Evolutionary conservation across 2,113 vertebrate species (phyloP).

Genomic region (Eira barbara): DNA sequence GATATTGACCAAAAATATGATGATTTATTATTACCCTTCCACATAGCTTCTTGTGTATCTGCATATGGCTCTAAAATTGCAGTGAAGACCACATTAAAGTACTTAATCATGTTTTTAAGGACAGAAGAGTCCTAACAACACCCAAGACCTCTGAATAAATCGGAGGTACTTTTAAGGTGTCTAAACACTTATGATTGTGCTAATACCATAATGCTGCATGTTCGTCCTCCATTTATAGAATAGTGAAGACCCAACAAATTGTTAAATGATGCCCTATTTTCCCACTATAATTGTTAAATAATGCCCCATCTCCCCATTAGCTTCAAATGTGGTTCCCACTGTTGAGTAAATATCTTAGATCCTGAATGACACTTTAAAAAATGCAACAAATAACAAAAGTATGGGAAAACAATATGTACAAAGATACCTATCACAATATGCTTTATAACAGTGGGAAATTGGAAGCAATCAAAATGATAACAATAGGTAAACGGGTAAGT

Average conservation of each 20-base stretch:
- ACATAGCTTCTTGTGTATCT: conserved; percentile 15
- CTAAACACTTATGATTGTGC: background rate
- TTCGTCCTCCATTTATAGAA: background rate
- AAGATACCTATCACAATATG: background rate
- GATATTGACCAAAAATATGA: background rate
- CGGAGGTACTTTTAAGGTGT: background rate
- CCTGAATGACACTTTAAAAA: background rate
- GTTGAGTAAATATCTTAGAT: conserved; percentile 29
- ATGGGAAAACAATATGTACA: conserved; percentile 39
- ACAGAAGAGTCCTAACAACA: background rate
- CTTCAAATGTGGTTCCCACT: background rate
- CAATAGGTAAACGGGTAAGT: conserved; percentile 43
- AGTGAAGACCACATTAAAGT: conserved; percentile 46
- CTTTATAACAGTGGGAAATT: conserved; percentile 35
- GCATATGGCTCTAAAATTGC: conserved; percentile 48
- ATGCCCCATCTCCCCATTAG: conserved; percentile 11
- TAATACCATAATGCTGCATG: background rate
- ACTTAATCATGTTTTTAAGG: conserved; percentile 26
- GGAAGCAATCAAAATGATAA: conserved; percentile 39
- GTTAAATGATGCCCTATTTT: conserved; percentile 23
- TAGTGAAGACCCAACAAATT: background rate
- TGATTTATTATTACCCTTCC: background rate
- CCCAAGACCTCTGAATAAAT: background rate
- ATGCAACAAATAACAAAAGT: conserved; percentile 27
- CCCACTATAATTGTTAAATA: conserved; percentile 2